phyloP scores from a whole-genome alignment of 2,797 vertebrate genomes.

The Lepus townsendii region DNA sequence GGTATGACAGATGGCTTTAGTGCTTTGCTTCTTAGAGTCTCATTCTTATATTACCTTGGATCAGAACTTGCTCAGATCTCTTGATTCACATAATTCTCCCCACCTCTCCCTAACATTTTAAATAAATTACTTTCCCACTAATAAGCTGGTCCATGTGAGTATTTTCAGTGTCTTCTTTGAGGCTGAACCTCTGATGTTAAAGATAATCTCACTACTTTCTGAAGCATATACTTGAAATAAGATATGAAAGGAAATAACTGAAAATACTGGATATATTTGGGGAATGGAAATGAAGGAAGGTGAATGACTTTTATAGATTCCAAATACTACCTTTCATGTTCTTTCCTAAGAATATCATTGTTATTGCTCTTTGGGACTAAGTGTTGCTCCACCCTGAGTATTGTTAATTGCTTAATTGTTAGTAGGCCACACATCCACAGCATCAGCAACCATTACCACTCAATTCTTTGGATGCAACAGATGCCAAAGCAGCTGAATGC shows the following conservation, averaged over 20 bases:
- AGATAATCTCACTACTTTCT: not conserved
- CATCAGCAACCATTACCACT: slow-evolving; percentile 90
- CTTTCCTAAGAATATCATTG: not conserved
- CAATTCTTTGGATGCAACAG: slow-evolving; percentile 92
- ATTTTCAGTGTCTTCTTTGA: not conserved
- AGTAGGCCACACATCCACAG: slow-evolving; percentile 94
- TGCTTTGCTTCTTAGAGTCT: not conserved
- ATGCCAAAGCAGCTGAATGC: slow-evolving; percentile 89
- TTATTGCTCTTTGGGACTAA: slow-evolving; percentile 87
- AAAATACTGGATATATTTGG: not conserved
- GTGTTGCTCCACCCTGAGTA: slow-evolving; percentile 89
- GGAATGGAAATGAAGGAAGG: not conserved
- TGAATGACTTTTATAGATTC: not conserved
- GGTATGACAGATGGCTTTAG: not conserved
- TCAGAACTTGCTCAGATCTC: not conserved
- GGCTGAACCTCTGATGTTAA: not conserved
- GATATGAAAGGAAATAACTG: not conserved
- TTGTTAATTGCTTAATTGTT: slow-evolving; percentile 93
- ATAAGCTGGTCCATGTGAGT: not conserved
- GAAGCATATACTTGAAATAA: not conserved
- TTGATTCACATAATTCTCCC: not conserved
- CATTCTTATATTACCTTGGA: not conserved
- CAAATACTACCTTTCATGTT: not conserved
- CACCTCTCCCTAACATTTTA: not conserved
- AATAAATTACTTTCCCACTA: not conserved